Evolutionary conservation across 2,113 vertebrate genomes (phyloP), one percentile per base, ranked within the genome.

Genomic region (Sturnus vulgaris): DNA sequence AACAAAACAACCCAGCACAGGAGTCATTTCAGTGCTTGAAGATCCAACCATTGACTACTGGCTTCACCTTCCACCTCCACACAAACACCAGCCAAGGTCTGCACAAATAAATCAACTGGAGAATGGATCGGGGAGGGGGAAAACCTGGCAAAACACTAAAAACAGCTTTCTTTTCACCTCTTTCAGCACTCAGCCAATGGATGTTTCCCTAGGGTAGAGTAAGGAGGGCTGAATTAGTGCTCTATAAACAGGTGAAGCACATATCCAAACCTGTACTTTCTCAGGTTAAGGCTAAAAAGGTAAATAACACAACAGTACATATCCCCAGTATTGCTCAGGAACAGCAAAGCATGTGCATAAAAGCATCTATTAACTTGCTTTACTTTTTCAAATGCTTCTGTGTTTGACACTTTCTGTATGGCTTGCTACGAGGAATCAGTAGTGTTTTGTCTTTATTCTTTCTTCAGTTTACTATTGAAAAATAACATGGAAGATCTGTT

Each of bases 51-150:
- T 10, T 96, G 93, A 63, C 76, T 73, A 30, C 0, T 1, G 76
- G 52, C 64, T 97, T 96, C 82, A n/a, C 59, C 53, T 83, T 91
- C 68, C 55, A 91, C 73, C 89, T 94, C 79, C 80, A 18, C 83
- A 57, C 59, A 73, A 95, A 73, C 63, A 39, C 15, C 55, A 94
- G 71, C 83, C 73, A 85, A 96, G 83, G 91, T 56, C 63, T 85
- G 71, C 65, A 84, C 84, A 97, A 96, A 95, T 79, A 90, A 90
- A 77, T 44, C 50, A 80, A 7, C 70, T 63, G 4, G 77, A 93
- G 91, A 95, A 93, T 3, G 10, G 80, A 86, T 0, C 50, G 5
- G 9, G 37, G 59, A 47, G 23, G 28, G 24, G 50, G 72, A 39
- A 55, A 50, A 0, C n/a, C 21, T 31, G 22, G 30, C 30, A 76